Conservation (phyloP, 2,113 vertebrate species). For the Carettochelys insculpta region DNA sequence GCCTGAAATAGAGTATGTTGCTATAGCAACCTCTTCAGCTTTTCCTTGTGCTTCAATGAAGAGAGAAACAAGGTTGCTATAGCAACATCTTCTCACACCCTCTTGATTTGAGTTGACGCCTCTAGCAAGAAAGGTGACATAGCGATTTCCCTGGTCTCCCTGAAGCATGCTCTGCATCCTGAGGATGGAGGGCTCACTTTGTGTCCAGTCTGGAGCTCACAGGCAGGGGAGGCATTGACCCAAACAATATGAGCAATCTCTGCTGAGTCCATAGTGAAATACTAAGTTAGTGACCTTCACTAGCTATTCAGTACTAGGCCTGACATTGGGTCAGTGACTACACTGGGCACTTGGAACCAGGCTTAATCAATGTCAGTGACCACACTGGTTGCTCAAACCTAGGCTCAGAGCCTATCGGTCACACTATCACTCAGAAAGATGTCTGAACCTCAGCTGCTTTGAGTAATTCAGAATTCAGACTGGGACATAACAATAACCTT, state of each 20-base stretch:
- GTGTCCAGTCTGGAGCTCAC: neutral
- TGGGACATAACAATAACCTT: neutral
- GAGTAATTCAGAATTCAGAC: neutral
- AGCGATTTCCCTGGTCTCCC: neutral
- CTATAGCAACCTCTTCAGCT: constrained; percentile 40
- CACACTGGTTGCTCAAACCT: neutral
- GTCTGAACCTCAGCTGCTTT: neutral
- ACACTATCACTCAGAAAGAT: neutral
- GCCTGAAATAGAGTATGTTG: constrained; percentile 12
- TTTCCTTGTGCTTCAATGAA: neutral
- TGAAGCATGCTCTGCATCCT: neutral
- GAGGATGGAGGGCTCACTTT: neutral
- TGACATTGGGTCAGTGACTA: neutral
- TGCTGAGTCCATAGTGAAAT: neutral
- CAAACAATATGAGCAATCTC: neutral
- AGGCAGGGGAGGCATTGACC: too few relatives aligned
- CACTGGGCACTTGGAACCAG: neutral
- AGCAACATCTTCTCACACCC: neutral
- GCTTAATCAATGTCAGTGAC: neutral
- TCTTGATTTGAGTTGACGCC: neutral
- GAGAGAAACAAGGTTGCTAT: neutral
- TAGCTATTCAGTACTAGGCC: neutral
- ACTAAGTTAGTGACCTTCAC: neutral
- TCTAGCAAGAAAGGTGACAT: neutral
- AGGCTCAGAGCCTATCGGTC: neutral